phyloP scores from a whole-genome alignment of 2,797 vertebrate genomes.

The Salarias fasciatus region DNA sequence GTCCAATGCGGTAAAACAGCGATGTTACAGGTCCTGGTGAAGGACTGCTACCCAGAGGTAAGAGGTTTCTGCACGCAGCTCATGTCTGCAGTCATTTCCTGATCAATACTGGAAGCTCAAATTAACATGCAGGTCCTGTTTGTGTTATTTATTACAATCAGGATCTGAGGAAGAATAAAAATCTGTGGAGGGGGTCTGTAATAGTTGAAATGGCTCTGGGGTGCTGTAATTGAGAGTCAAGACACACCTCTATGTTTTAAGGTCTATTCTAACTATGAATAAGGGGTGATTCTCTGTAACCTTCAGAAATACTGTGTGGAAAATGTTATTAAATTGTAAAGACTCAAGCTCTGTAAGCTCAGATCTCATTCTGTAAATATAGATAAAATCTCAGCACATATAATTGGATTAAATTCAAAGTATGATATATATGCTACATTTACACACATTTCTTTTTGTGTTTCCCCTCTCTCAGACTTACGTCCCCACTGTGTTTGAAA shows the following conservation, averaged over 20 bases:
- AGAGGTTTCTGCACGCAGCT: constrained; percentile 26
- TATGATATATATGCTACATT: too few species aligned
- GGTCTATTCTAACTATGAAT: too few species aligned
- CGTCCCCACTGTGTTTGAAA: constrained; percentile 96
- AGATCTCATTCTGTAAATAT: too few species aligned
- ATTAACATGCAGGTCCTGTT: not conserved
- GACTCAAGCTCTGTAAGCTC: too few species aligned
- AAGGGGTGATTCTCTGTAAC: not conserved
- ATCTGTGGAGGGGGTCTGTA: too few species aligned
- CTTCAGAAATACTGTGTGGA: not conserved
- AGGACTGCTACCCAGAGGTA: constrained; percentile 98
- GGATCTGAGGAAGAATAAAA: not conserved
- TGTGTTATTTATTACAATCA: not conserved
- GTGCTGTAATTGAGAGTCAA: too few species aligned
- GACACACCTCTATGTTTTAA: too few species aligned
- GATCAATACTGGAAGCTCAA: not conserved
- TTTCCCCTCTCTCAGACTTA: constrained; percentile 83
- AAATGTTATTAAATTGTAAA: not conserved
- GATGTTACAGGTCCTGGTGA: constrained; percentile 95
- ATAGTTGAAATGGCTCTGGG: too few species aligned
- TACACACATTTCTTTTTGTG: not conserved
- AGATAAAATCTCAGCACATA: too few species aligned
- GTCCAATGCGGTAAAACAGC: constrained; percentile 98
- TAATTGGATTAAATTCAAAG: too few species aligned
- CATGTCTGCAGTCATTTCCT: not conserved